These are phyloP conservation scores for Elgaria multicarinata DNA, from an alignment of 2,113 vertebrate genomes.

Conservation along the genomic window DNA sequence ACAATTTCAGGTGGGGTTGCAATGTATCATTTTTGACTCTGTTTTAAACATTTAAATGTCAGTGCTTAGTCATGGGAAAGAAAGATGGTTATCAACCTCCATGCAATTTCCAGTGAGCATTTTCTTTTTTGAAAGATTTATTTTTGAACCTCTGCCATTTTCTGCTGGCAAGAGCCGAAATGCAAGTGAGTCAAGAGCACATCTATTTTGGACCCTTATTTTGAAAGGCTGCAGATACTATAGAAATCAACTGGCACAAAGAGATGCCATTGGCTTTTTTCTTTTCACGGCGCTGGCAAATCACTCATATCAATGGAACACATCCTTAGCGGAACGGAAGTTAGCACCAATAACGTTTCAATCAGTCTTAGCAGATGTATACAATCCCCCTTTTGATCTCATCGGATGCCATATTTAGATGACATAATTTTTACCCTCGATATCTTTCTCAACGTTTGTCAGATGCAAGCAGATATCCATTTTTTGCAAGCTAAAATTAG, in stretches of 20 bases:
- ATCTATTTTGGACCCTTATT: constrained; percentile 79
- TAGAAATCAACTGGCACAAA: constrained; percentile 76
- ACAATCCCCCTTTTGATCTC: constrained; percentile 83
- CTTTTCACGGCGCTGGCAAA: constrained; percentile 69
- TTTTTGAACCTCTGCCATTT: constrained; percentile 81
- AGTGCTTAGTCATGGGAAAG: constrained; percentile 73
- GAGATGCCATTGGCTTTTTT: constrained; percentile 65
- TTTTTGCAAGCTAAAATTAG: constrained; percentile 83
- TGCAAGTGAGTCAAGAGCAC: constrained; percentile 75
- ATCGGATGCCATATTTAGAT: constrained; percentile 76
- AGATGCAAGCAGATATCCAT: constrained; percentile 75
- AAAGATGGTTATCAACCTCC: constrained; percentile 77
- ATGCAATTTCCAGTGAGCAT: constrained; percentile 74
- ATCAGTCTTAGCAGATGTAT: constrained; percentile 84
- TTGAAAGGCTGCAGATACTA: constrained; percentile 72
- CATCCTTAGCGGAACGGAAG: constrained; percentile 76
- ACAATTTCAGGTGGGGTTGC: constrained; percentile 72
- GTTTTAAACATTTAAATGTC: constrained; percentile 78
- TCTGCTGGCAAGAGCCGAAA: constrained; percentile 75
- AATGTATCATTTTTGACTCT: constrained; percentile 77
- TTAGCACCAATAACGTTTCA: constrained; percentile 76
- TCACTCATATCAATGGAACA: constrained; percentile 76
- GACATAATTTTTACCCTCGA: constrained; percentile 75
- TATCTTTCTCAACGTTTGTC: constrained; percentile 76
- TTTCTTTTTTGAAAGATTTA: constrained; percentile 26